A percentile compares a stretch with the other conserved stretches of the same genome.
These are phyloP conservation scores for Heterotis niloticus DNA, from an alignment of 2,113 vertebrate genomes.

Conservation along the genomic window DNA sequence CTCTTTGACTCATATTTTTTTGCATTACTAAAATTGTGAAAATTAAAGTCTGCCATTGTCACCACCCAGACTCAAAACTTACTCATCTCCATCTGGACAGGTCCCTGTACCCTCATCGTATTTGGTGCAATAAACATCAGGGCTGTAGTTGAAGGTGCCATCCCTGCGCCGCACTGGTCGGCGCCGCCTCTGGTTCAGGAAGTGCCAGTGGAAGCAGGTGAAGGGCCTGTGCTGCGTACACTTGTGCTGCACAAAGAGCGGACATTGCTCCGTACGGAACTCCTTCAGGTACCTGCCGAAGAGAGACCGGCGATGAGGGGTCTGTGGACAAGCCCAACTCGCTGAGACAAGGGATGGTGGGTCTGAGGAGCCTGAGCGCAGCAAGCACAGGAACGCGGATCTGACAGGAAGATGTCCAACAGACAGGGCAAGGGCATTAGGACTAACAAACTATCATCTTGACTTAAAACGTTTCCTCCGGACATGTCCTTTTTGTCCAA, in stretches of 20 bases:
- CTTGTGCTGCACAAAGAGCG: slow-evolving; percentile 95
- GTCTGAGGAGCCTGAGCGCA: too few relatives aligned
- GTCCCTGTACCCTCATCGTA: slow-evolving; percentile 93
- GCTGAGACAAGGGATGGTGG: too few relatives aligned
- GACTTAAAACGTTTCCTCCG: too few relatives aligned
- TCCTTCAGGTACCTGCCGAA: slow-evolving; percentile 89
- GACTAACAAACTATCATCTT: too few relatives aligned
- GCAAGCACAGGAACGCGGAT: too few relatives aligned
- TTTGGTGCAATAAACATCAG: slow-evolving; percentile 95
- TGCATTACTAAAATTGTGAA: too few relatives aligned
- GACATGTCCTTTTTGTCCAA: too few relatives aligned
- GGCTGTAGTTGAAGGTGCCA: slow-evolving; percentile 96
- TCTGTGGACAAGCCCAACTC: too few relatives aligned
- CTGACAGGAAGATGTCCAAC: too few relatives aligned
- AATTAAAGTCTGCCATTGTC: too few relatives aligned
- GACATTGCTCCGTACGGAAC: slow-evolving; percentile 95
- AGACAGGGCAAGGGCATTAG: too few relatives aligned
- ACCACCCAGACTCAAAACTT: slow-evolving; percentile 61
- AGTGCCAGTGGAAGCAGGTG: slow-evolving; percentile 98
- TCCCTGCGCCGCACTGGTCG: slow-evolving; percentile 90
- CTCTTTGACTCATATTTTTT: too few relatives aligned
- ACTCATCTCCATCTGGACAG: slow-evolving; percentile 96
- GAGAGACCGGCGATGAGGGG: neutral
- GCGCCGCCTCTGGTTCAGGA: slow-evolving; percentile 91
- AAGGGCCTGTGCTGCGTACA: slow-evolving; percentile 94